Conservation (phyloP, 35 echinoderm and acorn worm species). For the Lytechinus pictus region DNA sequence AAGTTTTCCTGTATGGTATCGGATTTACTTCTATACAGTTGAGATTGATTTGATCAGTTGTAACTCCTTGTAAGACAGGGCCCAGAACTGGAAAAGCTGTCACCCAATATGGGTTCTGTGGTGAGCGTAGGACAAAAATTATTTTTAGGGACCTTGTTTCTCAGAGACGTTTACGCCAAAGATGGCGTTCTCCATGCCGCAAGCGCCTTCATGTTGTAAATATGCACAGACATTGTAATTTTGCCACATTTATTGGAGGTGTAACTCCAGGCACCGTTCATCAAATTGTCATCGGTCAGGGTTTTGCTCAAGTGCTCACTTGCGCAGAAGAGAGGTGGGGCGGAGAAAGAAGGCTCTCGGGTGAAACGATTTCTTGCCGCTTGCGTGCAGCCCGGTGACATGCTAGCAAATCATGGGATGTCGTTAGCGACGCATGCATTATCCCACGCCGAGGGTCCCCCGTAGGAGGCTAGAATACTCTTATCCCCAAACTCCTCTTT, state of each 20-base stretch:
- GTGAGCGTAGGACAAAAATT: neutral
- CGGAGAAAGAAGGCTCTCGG: neutral
- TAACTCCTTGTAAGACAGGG: no score
- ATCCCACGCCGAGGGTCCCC: slow-evolving; percentile 2
- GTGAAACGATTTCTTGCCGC: slow-evolving; percentile 20
- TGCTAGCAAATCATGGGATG: slow-evolving; percentile 29
- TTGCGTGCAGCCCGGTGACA: slow-evolving; percentile 6
- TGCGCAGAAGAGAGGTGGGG: slow-evolving; percentile 20
- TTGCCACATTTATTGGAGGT: slow-evolving; percentile 18
- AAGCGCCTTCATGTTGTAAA: neutral
- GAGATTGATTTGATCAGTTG: no score
- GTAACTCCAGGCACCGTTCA: slow-evolving; percentile 10
- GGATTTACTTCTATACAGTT: no score
- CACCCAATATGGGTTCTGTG: neutral
- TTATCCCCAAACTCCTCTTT: neutral
- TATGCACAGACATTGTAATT: slow-evolving; percentile 42
- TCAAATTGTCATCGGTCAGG: slow-evolving; percentile 29
- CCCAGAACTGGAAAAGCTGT: neutral
- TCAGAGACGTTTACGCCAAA: neutral
- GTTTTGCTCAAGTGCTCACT: slow-evolving; percentile 8
- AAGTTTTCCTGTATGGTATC: no score
- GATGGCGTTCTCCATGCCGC: neutral
- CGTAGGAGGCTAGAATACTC: neutral
- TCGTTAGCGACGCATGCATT: slow-evolving; percentile 35
- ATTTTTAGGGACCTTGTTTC: neutral